Evolutionary conservation across 64 coral and sea anemone species (phyloP), one percentile per base, ranked within the genome.

Genomic region (Stylophora pistillata): DNA sequence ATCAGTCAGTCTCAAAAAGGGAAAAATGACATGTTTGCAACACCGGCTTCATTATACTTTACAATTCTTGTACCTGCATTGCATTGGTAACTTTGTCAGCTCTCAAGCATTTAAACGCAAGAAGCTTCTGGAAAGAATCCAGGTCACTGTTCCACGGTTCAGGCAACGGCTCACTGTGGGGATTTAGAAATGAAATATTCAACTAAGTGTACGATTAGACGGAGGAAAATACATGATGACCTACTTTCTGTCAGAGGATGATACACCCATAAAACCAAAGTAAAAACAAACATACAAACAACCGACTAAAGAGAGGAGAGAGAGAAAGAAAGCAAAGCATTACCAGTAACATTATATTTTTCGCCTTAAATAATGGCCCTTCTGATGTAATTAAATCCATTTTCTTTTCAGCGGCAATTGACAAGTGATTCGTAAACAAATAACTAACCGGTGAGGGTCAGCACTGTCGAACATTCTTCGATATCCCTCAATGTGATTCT

Each of bases 1-100:
- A 73, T 73, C 47, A 88, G 23, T 53, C 56, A 21, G 53, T 79
- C 57, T 26, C n/a, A 58, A 33, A n/a, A 78, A 72, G 52, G 34
- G 16, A 58, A 52, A 56, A 52, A 55, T 25, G 16, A 23, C 2
- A 15, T 66, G 16, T 79, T 32, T 15, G 18, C 1, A 60, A 61
- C 0, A 60, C 27, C 77, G 9, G 53, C 56, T 56, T 64, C 53
- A 76, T 4, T 18, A 6, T 11, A 21, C 2, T 52, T 53, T 21
- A 7, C 23, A 17, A 78, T n/a, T 13, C n/a, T 78, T 79, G 78
- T 34, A 95, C 94, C 94, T 99, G 97, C 97, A 99, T 99, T 34
- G 90, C 93, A 79, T 99, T 99, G 2, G 97, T 99, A 20, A 99
- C 90, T 70, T 99, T 99, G 78, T 99, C 97, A 14, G 93, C 88